A percentile compares a stretch with the other conserved stretches of the same genome.
These are phyloP conservation scores for Drosophila carrolli DNA, from an alignment of 1,140 invertebrate species.

Conservation along the genomic window DNA sequence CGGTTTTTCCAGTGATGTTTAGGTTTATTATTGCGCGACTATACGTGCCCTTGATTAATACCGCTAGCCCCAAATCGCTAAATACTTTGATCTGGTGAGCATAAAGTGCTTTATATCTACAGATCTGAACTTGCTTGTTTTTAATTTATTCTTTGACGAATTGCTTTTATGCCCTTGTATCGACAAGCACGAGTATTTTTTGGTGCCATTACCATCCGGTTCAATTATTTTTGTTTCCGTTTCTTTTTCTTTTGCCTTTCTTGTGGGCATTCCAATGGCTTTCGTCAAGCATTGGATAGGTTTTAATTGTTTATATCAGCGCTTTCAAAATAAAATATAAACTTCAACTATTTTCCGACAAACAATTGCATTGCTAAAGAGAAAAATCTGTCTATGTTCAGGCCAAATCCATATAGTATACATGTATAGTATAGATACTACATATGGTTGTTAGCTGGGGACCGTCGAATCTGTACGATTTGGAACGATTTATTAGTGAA, in stretches of 20 bases:
- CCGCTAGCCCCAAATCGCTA: conserved; percentile 5
- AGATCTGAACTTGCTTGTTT: conserved; percentile 47
- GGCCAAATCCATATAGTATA: conserved; percentile 3
- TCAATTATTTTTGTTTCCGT: conserved; percentile 32
- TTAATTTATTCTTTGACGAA: conserved; percentile 36
- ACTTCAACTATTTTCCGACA: conserved; percentile 69
- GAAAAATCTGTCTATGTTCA: conserved; percentile 13
- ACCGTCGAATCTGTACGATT: conserved; percentile 41
- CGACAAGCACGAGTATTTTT: conserved; percentile 35
- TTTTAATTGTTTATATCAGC: conserved; percentile 73
- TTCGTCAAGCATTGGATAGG: conserved; percentile 56
- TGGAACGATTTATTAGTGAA: conserved; percentile 58
- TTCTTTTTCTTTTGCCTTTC: conserved; percentile 22
- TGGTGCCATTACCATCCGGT: conserved; percentile 70
- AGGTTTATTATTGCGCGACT: conserved; percentile 51
- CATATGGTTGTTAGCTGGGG: conserved; percentile 22
- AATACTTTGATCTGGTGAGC: conserved; percentile 66
- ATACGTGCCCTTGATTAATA: conserved; percentile 70
- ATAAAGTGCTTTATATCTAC: conserved; percentile 68
- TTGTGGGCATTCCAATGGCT: conserved; percentile 56
- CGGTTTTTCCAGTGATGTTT: conserved; percentile 15
- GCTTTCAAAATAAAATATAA: conserved; percentile 74
- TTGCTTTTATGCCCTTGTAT: conserved; percentile 57
- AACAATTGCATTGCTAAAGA: conserved; percentile 70
- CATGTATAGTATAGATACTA: conserved; percentile 1